These are phyloP conservation scores for Pissodes strobi DNA, from an alignment of 1,140 invertebrate genomes.

Conservation along the genomic window DNA sequence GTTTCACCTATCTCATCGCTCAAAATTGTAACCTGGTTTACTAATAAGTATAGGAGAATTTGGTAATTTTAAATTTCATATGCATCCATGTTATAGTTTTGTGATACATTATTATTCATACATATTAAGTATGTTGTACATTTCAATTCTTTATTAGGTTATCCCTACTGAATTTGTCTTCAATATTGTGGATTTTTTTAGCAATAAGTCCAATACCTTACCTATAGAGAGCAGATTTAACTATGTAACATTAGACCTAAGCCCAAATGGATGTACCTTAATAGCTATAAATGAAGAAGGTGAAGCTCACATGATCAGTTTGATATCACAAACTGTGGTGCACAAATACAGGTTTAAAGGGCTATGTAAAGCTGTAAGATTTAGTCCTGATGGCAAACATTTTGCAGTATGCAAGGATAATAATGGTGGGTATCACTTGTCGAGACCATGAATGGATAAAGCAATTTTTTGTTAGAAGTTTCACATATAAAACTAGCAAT, in stretches of 20 bases:
- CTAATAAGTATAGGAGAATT: too few species aligned
- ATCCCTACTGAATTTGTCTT: too few species aligned
- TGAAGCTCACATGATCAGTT: constrained; percentile 84
- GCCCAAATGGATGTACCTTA: constrained; percentile 83
- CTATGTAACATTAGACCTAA: constrained; percentile 82
- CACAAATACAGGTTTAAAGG: constrained; percentile 84
- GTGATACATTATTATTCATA: constrained; percentile 41
- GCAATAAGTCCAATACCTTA: constrained; percentile 87
- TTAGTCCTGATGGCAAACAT: constrained; percentile 92
- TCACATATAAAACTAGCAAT: too few species aligned
- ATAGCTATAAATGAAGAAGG: constrained; percentile 92
- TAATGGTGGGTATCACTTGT: constrained; percentile 72
- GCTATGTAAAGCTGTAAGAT: constrained; percentile 76
- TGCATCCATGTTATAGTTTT: constrained; percentile 35
- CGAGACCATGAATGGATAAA: too few species aligned
- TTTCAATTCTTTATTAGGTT: too few species aligned
- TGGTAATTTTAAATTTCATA: not conserved
- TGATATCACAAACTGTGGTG: constrained; percentile 82
- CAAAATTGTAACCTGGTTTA: too few species aligned
- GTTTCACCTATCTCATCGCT: too few species aligned
- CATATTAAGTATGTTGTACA: too few species aligned
- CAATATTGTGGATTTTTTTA: too few species aligned
- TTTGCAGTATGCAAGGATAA: constrained; percentile 89
- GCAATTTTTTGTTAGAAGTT: too few species aligned
- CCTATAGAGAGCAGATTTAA: constrained; percentile 86